These are phyloP conservation scores for Busseola fusca DNA, from an alignment of 2,888 invertebrate species.

Conservation along the genomic window DNA sequence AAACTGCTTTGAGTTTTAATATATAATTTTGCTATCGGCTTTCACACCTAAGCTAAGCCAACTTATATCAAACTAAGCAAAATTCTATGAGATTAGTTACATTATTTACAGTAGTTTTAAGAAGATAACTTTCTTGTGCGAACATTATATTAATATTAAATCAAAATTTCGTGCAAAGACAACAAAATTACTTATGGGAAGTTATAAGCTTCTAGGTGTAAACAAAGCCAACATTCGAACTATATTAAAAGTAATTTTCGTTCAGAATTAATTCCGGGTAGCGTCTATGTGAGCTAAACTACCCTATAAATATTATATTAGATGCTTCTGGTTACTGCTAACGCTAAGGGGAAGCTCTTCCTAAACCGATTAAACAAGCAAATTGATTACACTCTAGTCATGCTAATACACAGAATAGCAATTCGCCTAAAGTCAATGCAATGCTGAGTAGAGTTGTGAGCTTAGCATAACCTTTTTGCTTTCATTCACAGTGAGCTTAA, in stretches of 20 bases:
- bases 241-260: constrained; percentile 37
- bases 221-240: constrained; percentile 14
- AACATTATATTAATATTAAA: constrained; percentile 23
- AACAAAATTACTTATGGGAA: constrained; percentile 13
- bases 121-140: not conserved
- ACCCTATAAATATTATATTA: constrained; percentile 57
- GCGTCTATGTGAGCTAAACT: constrained; percentile 27
- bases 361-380: constrained; percentile 53
- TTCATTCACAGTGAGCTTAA: not conserved
- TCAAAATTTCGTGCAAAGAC: constrained; percentile 16
- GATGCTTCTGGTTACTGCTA: constrained; percentile 26
- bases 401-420: constrained; percentile 19
- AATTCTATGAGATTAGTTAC: not conserved
- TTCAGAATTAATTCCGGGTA: constrained; percentile 33
- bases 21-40: constrained; percentile 13
- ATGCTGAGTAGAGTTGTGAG: not conserved
- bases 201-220: constrained; percentile 9
- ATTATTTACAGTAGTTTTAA: not conserved
- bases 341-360: constrained; percentile 41
- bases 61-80: constrained; percentile 3
- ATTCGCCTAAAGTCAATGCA: constrained; percentile 8
- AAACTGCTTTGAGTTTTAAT: not conserved
- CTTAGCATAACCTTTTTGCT: not conserved
- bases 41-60: constrained; percentile 8
- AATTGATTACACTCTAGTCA: constrained; percentile 51